Evolutionary conservation across 2,797 vertebrate species (phyloP), one percentile per base, ranked within the genome.

Genomic region (Vultur gryphus): DNA sequence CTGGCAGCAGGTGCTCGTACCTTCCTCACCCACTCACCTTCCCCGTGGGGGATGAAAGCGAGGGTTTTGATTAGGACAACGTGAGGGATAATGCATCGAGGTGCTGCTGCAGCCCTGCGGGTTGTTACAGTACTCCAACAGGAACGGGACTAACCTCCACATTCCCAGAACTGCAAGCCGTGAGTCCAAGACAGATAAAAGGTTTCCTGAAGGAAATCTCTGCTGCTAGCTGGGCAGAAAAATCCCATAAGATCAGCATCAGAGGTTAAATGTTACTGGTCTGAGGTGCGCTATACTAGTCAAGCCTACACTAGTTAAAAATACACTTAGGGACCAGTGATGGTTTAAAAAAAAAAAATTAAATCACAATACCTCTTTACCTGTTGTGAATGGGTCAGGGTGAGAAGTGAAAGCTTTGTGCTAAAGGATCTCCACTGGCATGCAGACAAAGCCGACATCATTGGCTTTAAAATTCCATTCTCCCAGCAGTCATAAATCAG

Each of bases 361-460:
- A 48, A 91, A 82, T 51, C 58, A 46, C 46, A 82, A 0, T 57
- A 84, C 66, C 44, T 61, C 17, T 79, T 87, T 37, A 75, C 37
- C 52, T 75, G 59, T 51, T 72, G 86, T 89, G 90, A 84, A 67
- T 54, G 46, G 77, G 80, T 87, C 92, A 71, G 77, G 91, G 66
- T 89, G 81, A 90, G 87, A 52, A 94, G 92, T 33, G 72, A 93
- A 88, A 93, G 80, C 66, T 96, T 49, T 85, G 89, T 75, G 83
- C 84, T 89, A 79, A 88, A 90, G 88, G 65, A 90, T 79, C 70
- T 91, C 72, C 80, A 61, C 61, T 84, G 83, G 46, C 85, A 66
- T 41, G 66, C 35, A 79, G 72, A 46, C 67, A 94, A 77, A 88
- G 64, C 87, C 2, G 41, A 55, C 80, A 29, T 64, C 61, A 21